Evolutionary conservation across 2,797 vertebrate genomes (phyloP).

Genomic region (Echiichthys vipera): DNA sequence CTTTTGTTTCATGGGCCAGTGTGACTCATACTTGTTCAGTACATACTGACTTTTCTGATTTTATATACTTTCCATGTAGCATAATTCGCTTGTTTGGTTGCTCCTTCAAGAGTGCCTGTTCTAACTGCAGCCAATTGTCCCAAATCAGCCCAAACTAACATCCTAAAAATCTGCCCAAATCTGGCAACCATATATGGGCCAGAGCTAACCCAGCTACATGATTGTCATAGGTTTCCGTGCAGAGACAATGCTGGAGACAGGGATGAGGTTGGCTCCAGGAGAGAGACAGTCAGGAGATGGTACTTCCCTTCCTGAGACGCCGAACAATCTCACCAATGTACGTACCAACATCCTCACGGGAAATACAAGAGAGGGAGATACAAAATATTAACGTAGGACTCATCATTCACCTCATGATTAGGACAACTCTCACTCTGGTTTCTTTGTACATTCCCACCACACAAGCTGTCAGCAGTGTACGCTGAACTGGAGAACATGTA

Average conservation of each 20-base stretch:
- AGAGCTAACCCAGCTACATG: background rate
- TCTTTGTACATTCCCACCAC: slow-evolving; percentile 47
- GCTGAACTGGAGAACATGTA: slow-evolving; percentile 95
- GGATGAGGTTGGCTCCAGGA: slow-evolving; percentile 90
- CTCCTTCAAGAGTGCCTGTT: background rate
- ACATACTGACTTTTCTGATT: background rate
- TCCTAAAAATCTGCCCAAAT: background rate
- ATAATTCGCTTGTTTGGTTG: background rate
- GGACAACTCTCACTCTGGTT: slow-evolving; percentile 38
- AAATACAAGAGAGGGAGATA: no score
- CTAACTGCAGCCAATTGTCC: background rate
- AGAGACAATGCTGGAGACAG: slow-evolving; percentile 88
- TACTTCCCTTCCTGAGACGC: slow-evolving; percentile 96
- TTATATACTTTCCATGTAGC: background rate
- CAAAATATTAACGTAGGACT: background rate
- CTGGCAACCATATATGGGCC: background rate
- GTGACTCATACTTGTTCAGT: slow-evolving; percentile 6
- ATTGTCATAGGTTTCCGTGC: slow-evolving; percentile 75
- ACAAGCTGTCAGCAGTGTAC: slow-evolving; percentile 94
- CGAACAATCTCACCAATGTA: slow-evolving; percentile 98
- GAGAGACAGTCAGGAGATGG: slow-evolving; percentile 97
- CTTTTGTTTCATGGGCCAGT: background rate
- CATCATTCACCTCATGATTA: background rate
- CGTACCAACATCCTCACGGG: slow-evolving; percentile 39
- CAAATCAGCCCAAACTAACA: background rate